Evolutionary conservation across 2,888 invertebrate genomes (phyloP), one percentile per base, ranked within the genome.

Genomic region (Piscicola geometra): DNA sequence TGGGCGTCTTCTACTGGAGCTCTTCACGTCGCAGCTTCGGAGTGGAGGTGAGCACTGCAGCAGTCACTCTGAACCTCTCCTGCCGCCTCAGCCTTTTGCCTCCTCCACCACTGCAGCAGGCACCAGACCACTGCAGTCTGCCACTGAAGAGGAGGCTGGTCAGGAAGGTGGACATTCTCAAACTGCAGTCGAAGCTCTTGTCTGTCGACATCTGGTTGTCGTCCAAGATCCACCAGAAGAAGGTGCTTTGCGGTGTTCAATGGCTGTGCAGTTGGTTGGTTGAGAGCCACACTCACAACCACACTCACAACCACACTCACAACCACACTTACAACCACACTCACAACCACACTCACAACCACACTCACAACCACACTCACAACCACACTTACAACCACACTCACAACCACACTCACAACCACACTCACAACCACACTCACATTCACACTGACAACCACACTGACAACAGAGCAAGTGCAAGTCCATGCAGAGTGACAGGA

Each of bases 21-120:
- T 97, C 97, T 0, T 96, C 94, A 81, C 93, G 95, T 0, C 91
- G 93, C 88, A 94, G 95, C 83, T 90, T 93, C 78, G 97, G 97
- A 3, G 81, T 81, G 1, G 83, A 84, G 73, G 81, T 85, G 72
- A 77, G 80, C 25, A 82, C 84, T 2, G 82, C 82, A 30, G 79
- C 81, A 9, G 82, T 85, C 77, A 79, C 79, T 35, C 78, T 85
- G 71, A 81, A 82, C 18, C 50, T 78, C 15, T 78, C 78, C 1
- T 47, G 50, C 50, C 50, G 50, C 21, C 33, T 79, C n/a, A 32
- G 18, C 21, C 47, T 67, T 25, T 71, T 71, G 33, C 70, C 47
- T 33, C 35, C n/a, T 21, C 28, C 28, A 30, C 56, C 47, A 87
- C 95, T 25, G 89, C 90, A 69, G 89, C n/a, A n/a, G n/a, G n/a